Base-by-base conservation (phyloP, 1,140 invertebrate species). In the Globodera rostochiensis region DNA sequence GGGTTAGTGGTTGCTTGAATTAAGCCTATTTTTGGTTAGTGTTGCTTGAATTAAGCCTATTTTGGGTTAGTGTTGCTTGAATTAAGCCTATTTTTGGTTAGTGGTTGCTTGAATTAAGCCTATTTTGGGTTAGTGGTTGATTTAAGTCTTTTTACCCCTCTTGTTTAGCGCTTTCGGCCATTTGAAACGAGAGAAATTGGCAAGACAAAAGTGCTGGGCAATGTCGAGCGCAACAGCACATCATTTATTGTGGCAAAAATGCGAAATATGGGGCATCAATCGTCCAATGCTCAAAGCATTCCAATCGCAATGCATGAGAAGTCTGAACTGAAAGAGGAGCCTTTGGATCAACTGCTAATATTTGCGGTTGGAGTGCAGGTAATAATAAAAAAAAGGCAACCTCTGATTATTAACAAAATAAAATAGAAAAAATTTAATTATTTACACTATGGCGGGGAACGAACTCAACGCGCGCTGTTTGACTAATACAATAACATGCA, bases 121-220 rank as follows among this genome's bases (percentile, higher is more conserved):
- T 36, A 36, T 36, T 36, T 36, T 36, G 25, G 25, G 25, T 36
- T 36, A 36, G 25, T 36, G 25, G n/a, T 74, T 15, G 3, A 64
- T 84, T 84, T 84, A 83, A 81, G 47, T 2, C 25, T 36, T 36
- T 36, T 36, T 36, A 36, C n/a, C 6, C 49, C 83, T n/a, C 73
- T 47, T 49, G 79, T 84, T 25, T 76, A 92, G 92, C 93, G 94
- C 90, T 94, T 98, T 89, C 94, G 94, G 83, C 95, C 96, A 76
- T 95, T 94, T 91, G 93, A 94, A 91, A 94, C 94, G 45, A 95
- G 95, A 90, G 93, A 95, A 80, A 93, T 98, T 71, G 96, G 97
- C 91, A 93, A 93, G 88, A 93, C 96, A 82, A 93, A 93, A 86
- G 94, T 95, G 91, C 92, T 94, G 90, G 94, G 94, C 81, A 92